Evolutionary conservation across 2,888 invertebrate genomes (phyloP).

Genomic region (Euplagia quadripunctaria): DNA sequence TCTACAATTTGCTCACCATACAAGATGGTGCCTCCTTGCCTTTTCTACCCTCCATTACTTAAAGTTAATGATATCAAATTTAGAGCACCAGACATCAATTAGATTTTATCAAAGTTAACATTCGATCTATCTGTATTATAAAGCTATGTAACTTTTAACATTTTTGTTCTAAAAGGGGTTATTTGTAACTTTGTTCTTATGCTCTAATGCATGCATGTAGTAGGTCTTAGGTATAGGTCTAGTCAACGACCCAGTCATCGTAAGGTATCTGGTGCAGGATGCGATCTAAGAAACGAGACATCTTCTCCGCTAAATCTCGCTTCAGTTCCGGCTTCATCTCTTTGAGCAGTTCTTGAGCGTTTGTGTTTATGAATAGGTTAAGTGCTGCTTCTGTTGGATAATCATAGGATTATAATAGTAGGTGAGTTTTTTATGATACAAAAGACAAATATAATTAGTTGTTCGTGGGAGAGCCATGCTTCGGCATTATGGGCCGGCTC

Average conservation of each 20-base stretch:
- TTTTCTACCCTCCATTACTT: not conserved
- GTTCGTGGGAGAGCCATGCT: too few relatives aligned
- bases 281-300: conserved; percentile 92
- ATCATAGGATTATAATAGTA: not conserved
- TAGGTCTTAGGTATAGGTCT: conserved; percentile 28
- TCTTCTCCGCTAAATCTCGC: conserved; percentile 91
- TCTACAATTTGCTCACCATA: not conserved
- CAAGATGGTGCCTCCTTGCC: not conserved
- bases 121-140: not conserved
- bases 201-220: not conserved
- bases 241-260: conserved; percentile 91
- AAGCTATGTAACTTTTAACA: not conserved
- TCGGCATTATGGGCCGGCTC: too few relatives aligned
- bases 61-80: not conserved
- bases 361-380: conserved; percentile 95
- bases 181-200: conserved; percentile 3
- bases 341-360: conserved; percentile 93
- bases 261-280: conserved; percentile 92
- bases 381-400: conserved; percentile 91
- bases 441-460: too few relatives aligned
- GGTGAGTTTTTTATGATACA: not conserved
- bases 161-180: not conserved
- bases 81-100: not conserved
- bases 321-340: conserved; percentile 96
- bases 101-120: not conserved